Conservation (phyloP, 2,888 invertebrate genomes). For the Bugula neritina region DNA sequence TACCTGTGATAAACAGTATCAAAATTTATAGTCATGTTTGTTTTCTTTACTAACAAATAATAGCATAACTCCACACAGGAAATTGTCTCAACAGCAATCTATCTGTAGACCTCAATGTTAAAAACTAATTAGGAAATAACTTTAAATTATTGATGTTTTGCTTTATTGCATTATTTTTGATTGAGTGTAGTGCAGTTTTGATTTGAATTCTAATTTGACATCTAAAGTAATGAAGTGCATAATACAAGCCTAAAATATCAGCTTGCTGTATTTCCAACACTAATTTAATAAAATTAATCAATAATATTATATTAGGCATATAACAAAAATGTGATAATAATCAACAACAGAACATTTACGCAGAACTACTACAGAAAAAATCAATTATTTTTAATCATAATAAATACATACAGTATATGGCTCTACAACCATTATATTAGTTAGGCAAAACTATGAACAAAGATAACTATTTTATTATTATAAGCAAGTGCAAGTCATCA, state of each 20-base stretch:
- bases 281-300: constrained; percentile 26
- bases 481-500: background rate
- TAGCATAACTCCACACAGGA: too few species aligned
- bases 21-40: too few species aligned
- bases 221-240: background rate
- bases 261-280: background rate
- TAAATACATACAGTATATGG: too few species aligned
- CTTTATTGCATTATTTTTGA: constrained; percentile 23
- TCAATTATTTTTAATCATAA: constrained; percentile 26
- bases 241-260: background rate
- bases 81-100: too few species aligned
- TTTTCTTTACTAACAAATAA: too few species aligned
- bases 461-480: background rate
- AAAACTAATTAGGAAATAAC: background rate
- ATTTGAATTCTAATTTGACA: constrained; percentile 7
- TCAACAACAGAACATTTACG: constrained; percentile 24
- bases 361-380: constrained; percentile 19
- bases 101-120: too few species aligned
- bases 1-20: too few species aligned
- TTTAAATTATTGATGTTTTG: background rate
- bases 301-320: constrained; percentile 21
- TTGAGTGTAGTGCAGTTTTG: constrained; percentile 4
- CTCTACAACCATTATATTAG: background rate
- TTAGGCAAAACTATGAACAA: background rate
- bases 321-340: constrained; percentile 25